Evolutionary conservation across 2,113 vertebrate species (phyloP), one percentile per base, ranked within the genome.

Genomic region (Nycticorax nycticorax): DNA sequence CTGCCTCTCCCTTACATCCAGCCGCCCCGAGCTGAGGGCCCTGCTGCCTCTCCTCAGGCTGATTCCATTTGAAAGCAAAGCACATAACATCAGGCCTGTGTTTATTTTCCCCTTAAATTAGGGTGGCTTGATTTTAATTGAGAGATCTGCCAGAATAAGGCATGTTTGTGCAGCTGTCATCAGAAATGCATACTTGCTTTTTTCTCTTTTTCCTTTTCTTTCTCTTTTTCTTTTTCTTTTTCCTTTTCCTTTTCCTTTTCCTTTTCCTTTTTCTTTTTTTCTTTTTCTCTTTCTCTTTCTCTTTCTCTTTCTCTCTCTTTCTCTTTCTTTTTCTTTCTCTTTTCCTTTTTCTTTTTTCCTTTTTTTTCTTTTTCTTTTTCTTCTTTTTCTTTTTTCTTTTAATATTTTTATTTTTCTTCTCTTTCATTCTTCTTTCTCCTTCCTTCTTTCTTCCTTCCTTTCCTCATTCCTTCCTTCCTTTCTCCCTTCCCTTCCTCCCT

Each of bases 91-190:
- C 81, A 86, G 92, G 48, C 19, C 41, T 78, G n/a, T 97, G 93
- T 97, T 97, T 97, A 97, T 97, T 97, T 97, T 94, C 80, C 67
- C 71, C 87, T 94, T 79, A 93, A 96, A 96, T 97, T 93, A 97
- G 85, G 76, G 94, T 77, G 69, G 63, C 91, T 92, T 80, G 94
- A 94, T 97, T 97, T 97, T 97, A 96, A 96, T 95, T 94, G 96
- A 96, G 94, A 89, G 82, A 96, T 94, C 92, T 87, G 66, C 85
- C 84, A 95, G 86, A 96, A 92, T 89, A 94, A 97, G 60, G 88
- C 74, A 75, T 23, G 0, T 89, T 96, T 97, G 93, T 95, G 91
- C 92, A 97, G 96, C 95, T 97, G 91, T 97, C 94, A 85, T 93
- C 82, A 93, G 62, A 93, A 96, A 93, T 59, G 32, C 37, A n/a